Percentiles rank a stretch among this genome's conserved stretches.
These are phyloP conservation scores for Virgularia gustaviana DNA, from an alignment of 92 coral and sea anemone species.

Conservation along the genomic window DNA sequence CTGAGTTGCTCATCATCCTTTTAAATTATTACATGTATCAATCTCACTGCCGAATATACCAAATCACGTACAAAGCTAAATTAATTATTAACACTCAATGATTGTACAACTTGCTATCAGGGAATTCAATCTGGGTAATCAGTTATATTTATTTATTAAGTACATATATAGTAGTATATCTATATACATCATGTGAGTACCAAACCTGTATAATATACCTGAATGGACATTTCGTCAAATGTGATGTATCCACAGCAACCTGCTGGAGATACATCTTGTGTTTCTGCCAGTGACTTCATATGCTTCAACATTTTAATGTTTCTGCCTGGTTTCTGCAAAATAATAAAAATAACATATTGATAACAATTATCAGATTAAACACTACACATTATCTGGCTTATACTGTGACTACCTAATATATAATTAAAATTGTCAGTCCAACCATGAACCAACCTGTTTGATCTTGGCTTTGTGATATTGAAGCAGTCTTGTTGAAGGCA, in stretches of 20 bases:
- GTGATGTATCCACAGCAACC: conserved; percentile 4
- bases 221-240: conserved; percentile 11
- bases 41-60: not conserved
- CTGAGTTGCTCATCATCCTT: conserved; percentile 24
- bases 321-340: conserved; percentile 3
- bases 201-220: not conserved
- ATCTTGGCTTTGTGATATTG: conserved; percentile 11
- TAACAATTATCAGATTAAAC: not conserved
- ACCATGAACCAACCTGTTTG: not conserved
- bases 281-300: not conserved
- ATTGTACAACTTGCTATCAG: too few relatives aligned
- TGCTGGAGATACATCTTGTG: not conserved
- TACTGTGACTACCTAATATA: not conserved
- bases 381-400: not conserved
- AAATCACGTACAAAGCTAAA: not conserved
- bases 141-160: not conserved
- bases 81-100: not conserved
- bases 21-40: not conserved
- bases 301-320: not conserved
- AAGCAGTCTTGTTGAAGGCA: conserved; percentile 2
- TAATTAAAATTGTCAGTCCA: not conserved
- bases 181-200: not conserved
- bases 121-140: not conserved
- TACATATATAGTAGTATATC: not conserved
- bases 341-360: not conserved